Evolutionary conservation across 2,888 invertebrate genomes (phyloP).

Genomic region (Acrobasis consociella): DNA sequence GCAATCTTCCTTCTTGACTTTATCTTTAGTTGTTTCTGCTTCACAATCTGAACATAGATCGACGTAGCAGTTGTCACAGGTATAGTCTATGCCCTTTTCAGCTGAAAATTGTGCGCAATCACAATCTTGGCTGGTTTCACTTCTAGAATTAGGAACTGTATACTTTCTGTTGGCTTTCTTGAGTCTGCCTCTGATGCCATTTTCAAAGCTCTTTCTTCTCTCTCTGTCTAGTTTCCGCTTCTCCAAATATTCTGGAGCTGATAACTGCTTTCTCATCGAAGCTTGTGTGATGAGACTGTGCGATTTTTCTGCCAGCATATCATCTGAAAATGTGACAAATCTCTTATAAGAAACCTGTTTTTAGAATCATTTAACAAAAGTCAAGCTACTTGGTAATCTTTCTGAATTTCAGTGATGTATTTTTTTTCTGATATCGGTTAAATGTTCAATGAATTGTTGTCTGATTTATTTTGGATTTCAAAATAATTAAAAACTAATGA

Average conservation of each 20-base stretch:
- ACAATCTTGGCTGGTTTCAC: constrained; percentile 57
- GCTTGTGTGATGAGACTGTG: constrained; percentile 78
- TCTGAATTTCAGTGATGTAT: too few species aligned
- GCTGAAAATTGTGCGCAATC: constrained; percentile 67
- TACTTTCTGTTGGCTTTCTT: constrained; percentile 82
- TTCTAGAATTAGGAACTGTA: constrained; percentile 54
- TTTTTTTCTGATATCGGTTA: too few species aligned
- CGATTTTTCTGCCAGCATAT: constrained; percentile 84
- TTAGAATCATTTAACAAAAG: too few species aligned
- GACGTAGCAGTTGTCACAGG: constrained; percentile 72
- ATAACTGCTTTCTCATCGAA: constrained; percentile 88
- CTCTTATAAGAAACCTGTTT: too few species aligned
- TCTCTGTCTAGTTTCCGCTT: constrained; percentile 89
- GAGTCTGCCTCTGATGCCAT: constrained; percentile 81
- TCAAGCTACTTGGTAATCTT: too few species aligned
- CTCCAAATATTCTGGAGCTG: constrained; percentile 95
- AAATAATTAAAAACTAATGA: too few species aligned
- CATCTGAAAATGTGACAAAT: constrained; percentile 71
- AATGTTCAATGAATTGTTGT: too few species aligned
- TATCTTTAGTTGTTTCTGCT: constrained; percentile 58
- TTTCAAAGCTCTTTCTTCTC: constrained; percentile 85
- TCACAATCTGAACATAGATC: constrained; percentile 76
- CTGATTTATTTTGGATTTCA: too few species aligned
- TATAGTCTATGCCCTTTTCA: constrained; percentile 72
- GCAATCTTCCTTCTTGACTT: constrained; percentile 56